Evolutionary conservation across 2,797 vertebrate genomes (phyloP).

Genomic region (Sylvia borin): DNA sequence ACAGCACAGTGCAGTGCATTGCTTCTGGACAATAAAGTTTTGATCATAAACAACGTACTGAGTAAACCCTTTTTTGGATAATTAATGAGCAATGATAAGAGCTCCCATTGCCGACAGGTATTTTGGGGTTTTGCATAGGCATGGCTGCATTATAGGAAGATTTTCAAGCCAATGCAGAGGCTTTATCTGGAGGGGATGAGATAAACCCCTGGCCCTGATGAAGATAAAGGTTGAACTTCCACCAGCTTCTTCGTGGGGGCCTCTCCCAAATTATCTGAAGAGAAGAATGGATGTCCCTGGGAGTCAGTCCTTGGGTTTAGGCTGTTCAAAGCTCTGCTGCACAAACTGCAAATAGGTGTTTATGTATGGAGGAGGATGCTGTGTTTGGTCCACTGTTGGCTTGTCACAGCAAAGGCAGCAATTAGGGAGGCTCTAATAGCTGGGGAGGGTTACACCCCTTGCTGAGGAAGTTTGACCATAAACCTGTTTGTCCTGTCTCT

Average conservation of each 20-base stretch:
- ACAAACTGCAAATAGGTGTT: not conserved
- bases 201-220: not conserved
- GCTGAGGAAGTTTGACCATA: constrained; percentile 29
- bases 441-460: constrained; percentile 6
- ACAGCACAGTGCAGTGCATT: not conserved
- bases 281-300: not conserved
- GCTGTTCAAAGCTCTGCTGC: not conserved
- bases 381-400: not conserved
- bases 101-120: not conserved
- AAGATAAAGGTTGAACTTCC: not conserved
- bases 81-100: not conserved
- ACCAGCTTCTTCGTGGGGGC: not conserved
- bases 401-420: constrained; percentile 26
- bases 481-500: constrained; percentile 55
- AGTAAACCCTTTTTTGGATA: not conserved
- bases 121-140: not conserved
- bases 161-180: not conserved
- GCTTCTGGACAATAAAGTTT: not conserved
- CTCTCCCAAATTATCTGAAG: not conserved
- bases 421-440: constrained; percentile 44
- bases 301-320: not conserved
- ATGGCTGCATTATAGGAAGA: not conserved
- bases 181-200: not conserved
- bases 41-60: not conserved
- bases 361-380: not conserved